Evolutionary conservation across 2,888 invertebrate genomes (phyloP).

Genomic region (Lepidocyrtinus sp.): DNA sequence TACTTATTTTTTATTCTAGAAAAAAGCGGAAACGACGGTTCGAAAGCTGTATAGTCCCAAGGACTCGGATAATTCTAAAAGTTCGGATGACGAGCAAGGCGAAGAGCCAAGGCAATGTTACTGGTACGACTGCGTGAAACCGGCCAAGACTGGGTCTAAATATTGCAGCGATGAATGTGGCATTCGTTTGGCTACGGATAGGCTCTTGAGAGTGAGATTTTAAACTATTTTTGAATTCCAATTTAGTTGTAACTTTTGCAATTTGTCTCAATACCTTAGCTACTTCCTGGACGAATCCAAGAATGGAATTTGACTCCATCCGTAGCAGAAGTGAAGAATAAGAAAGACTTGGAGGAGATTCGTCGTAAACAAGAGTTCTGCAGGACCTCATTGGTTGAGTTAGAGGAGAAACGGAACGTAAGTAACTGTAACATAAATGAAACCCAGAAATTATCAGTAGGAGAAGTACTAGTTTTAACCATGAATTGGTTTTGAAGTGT

Average conservation of each 20-base stretch:
- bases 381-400: conserved; percentile 82
- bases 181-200: conserved; percentile 86
- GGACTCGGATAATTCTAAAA: conserved; percentile 71
- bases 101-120: conserved; percentile 81
- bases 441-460: too few relatives aligned
- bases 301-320: conserved; percentile 93
- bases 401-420: conserved; percentile 81
- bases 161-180: conserved; percentile 96
- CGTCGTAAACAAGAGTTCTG: conserved; percentile 86
- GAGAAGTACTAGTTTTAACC: conserved; percentile 1
- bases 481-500: too few relatives aligned
- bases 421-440: too few relatives aligned
- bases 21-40: conserved; percentile 39
- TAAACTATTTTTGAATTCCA: too few relatives aligned
- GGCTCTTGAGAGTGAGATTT: conserved; percentile 83
- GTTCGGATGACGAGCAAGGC: conserved; percentile 71
- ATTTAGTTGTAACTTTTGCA: neutral
- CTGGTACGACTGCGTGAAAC: conserved; percentile 88
- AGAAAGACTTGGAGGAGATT: conserved; percentile 77
- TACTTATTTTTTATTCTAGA: conserved; percentile 31
- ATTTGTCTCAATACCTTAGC: conserved; percentile 71
- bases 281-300: conserved; percentile 91
- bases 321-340: conserved; percentile 87
- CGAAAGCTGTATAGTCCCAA: conserved; percentile 46
- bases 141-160: conserved; percentile 86